phyloP scores from a whole-genome alignment of 2,888 invertebrate genomes.

The Drosophila greeni region DNA sequence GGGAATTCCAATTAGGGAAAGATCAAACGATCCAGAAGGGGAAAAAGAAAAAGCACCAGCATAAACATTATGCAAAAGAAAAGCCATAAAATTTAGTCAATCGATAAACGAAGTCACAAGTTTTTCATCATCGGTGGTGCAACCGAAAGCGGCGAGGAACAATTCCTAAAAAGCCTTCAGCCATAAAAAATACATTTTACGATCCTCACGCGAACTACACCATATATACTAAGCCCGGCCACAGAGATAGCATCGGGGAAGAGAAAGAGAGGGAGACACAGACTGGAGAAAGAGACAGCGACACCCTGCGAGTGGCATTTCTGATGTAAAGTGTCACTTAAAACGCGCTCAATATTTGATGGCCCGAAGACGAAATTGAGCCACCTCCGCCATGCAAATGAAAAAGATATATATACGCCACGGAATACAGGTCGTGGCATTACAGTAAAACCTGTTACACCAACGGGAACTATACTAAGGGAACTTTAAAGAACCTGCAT shows the following conservation, averaged over 20 bases:
- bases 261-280: not conserved
- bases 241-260: slow-evolving; percentile 6
- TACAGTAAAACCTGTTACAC: slow-evolving; percentile 16
- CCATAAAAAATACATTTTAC: slow-evolving; percentile 54
- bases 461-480: not conserved
- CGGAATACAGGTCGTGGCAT: slow-evolving; percentile 22
- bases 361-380: slow-evolving; percentile 58
- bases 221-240: slow-evolving; percentile 9
- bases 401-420: slow-evolving; percentile 1
- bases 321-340: slow-evolving; percentile 66
- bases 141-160: slow-evolving; percentile 34
- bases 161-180: slow-evolving; percentile 39
- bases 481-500: not conserved
- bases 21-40: slow-evolving; percentile 36
- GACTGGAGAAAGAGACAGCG: not conserved
- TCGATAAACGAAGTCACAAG: slow-evolving; percentile 45
- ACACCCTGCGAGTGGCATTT: slow-evolving; percentile 48
- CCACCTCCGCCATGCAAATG: slow-evolving; percentile 62
- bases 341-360: slow-evolving; percentile 63
- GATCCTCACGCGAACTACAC: slow-evolving; percentile 45
- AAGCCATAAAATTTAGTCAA: slow-evolving; percentile 60
- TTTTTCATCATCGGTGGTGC: slow-evolving; percentile 46
- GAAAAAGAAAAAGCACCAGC: slow-evolving; percentile 3
- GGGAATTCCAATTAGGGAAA: slow-evolving; percentile 35
- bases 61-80: slow-evolving; percentile 25